These are phyloP conservation scores for Xylota segnis DNA, from an alignment of 2,888 invertebrate genomes.

Conservation along the genomic window DNA sequence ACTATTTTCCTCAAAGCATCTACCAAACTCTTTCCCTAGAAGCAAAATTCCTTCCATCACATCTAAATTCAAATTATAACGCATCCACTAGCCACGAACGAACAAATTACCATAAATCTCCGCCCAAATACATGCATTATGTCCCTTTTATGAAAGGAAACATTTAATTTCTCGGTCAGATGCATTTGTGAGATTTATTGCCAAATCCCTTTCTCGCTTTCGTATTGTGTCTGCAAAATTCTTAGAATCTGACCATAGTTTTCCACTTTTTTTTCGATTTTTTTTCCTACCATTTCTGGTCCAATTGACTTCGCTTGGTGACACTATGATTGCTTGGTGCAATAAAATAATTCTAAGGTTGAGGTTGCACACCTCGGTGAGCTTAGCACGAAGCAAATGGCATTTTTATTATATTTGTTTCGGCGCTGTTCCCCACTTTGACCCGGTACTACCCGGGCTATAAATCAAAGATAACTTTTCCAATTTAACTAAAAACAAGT, in stretches of 20 bases:
- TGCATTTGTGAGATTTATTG: constrained; percentile 68
- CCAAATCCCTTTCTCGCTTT: constrained; percentile 11
- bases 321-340: constrained; percentile 21
- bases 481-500: constrained; percentile 77
- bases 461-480: constrained; percentile 78
- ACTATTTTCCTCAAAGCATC: no score
- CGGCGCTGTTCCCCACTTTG: constrained; percentile 20
- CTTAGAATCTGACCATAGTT: constrained; percentile 18
- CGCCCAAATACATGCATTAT: constrained; percentile 12
- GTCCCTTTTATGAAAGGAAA: constrained; percentile 30
- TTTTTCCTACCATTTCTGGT: constrained; percentile 6
- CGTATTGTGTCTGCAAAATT: constrained; percentile 22
- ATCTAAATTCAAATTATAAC: neutral
- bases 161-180: constrained; percentile 70
- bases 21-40: no score
- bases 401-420: constrained; percentile 49
- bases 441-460: constrained; percentile 44
- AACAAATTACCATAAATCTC: constrained; percentile 34
- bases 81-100: neutral
- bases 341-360: constrained; percentile 26
- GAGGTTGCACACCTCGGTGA: constrained; percentile 36
- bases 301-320: constrained; percentile 32
- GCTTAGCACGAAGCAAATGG: constrained; percentile 43
- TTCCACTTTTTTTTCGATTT: neutral
- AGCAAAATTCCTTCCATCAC: neutral